Base-by-base conservation (phyloP, 2,888 invertebrate species). In the Steinernema carpocapsae region DNA sequence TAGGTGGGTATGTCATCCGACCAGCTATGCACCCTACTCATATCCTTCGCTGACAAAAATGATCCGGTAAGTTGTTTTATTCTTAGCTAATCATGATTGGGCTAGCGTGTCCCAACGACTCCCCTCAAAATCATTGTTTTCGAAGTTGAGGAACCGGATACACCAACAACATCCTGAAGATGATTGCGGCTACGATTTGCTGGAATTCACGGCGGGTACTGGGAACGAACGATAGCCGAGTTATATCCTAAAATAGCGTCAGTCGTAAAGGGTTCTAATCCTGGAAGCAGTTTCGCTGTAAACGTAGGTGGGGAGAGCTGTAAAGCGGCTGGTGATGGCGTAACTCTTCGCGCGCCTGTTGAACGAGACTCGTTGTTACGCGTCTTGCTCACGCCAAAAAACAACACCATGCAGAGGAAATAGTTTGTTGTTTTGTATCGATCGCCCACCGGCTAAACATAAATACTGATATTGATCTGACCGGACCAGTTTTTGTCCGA, bases 11-110 rank as follows among this genome's bases (percentile, higher is more conserved):
- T 64, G 64, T 64, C 64, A 64, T 29, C 64, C 14, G 64, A 64
- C 14, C 64, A 64, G n/a, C n/a, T 64, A 32, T 64, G 64, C 64
- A 64, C 64, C 14, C 37, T 64, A 64, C 64, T 64, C 32, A 64
- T 64, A 6, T 64, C 64, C 24, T 82, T 82, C 73, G 70, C 74
- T 48, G 80, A 80, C 73, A 46, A 59, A 26, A 76, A 80, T 46
- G 70, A 81, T 52, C 78, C 82, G 73, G 80, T 80, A 64, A 73
- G 82, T 71, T 51, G 46, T 72, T 48, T 46, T 45, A 71, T 70
- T 72, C 72, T 48, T 3, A 1, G 7, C 14, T 17, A 37, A 3
- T 37, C 10, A 6, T 37, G 37, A 37, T 37, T 10, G 10, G 37
- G 37, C 37, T 6, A 37, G 37, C 37, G 37, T 6, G 10, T n/a